Base-by-base conservation (phyloP, 2,113 vertebrate genomes). In the Pimephales promelas region DNA sequence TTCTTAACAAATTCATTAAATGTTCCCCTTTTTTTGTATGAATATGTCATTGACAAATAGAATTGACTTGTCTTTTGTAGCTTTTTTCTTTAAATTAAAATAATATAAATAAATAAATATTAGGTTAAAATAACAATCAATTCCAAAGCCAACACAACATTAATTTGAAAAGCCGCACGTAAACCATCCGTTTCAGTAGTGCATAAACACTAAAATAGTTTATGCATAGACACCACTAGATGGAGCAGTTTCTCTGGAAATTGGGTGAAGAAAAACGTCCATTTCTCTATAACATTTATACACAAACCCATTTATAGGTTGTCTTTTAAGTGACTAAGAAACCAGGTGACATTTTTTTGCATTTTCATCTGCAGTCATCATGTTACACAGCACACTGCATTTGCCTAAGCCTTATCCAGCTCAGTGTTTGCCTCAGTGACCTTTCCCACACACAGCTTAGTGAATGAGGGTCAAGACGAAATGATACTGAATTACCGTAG, bases 151-250 rank as follows among this genome's bases (percentile, higher is more conserved):
- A 54, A 54, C 22, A 22, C 11, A n/a, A n/a, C 22, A 24, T 20
- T 66, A 22, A 68, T 18, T 52, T 52, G 49, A 18, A 54, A 49
- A 16, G 1, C 43, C 13, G 10, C 75, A 70, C 8, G 16, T 16
- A 10, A 40, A 56, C 16, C 28, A 28, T 28, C 28, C 28, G 28
- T 28, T 28, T 28, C 28, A 28, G 2, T 1, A 66, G 4, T 18
- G 40, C 8, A n/a, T 31, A 71, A 73, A 59, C 54, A 13, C n/a
- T 57, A 54, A 16, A 54, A 78, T 5, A 22, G 26, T 24, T n/a
- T n/a, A n/a, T n/a, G n/a, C 54, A 22, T 18, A 73, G 18, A 10
- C 5, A 78, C 78, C 87, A 74, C 72, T 68, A 31, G 87, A 74
- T 81, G 78, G 84, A 18, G 82, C 40, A 26, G 36, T 64, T 68